Conservation (phyloP, 2,797 vertebrate species). For the Pempheris klunzingeri region DNA sequence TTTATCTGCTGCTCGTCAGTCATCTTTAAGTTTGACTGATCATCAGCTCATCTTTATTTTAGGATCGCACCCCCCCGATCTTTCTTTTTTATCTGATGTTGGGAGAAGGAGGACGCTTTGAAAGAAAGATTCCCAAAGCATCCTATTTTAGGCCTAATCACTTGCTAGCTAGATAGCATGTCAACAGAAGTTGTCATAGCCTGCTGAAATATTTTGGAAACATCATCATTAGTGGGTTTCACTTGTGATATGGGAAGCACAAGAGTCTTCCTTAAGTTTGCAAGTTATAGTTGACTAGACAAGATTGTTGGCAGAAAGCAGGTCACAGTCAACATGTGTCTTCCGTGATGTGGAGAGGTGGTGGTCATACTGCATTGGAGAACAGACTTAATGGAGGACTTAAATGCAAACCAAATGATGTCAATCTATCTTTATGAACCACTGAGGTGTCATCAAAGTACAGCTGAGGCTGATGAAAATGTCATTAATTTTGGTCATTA, state of each 20-base stretch:
- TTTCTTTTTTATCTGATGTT: constrained; percentile 39
- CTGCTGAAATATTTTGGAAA: constrained; percentile 52
- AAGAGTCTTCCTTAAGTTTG: constrained; percentile 14
- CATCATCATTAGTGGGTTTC: constrained; percentile 57
- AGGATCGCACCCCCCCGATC: constrained; percentile 28
- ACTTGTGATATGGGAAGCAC: neutral
- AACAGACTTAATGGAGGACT: neutral
- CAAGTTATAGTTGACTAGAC: constrained; percentile 7
- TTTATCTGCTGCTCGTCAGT: constrained; percentile 51
- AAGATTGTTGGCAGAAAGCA: constrained; percentile 34
- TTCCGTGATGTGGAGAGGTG: neutral
- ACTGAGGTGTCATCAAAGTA: neutral
- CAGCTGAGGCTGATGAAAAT: neutral
- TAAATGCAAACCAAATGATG: neutral
- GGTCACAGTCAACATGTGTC: constrained; percentile 13
- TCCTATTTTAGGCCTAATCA: constrained; percentile 57
- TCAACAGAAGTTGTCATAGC: constrained; percentile 43
- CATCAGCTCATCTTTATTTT: constrained; percentile 61
- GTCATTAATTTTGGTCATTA: neutral
- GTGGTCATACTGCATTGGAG: neutral
- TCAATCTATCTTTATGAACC: constrained; percentile 20
- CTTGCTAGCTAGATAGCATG: constrained; percentile 36
- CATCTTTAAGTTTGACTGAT: constrained; percentile 48
- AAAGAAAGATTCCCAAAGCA: constrained; percentile 28
- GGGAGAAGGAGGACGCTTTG: constrained; percentile 42